These are phyloP conservation scores for Eupeodes latifasciatus DNA, from an alignment of 2,888 invertebrate genomes.

Conservation along the genomic window DNA sequence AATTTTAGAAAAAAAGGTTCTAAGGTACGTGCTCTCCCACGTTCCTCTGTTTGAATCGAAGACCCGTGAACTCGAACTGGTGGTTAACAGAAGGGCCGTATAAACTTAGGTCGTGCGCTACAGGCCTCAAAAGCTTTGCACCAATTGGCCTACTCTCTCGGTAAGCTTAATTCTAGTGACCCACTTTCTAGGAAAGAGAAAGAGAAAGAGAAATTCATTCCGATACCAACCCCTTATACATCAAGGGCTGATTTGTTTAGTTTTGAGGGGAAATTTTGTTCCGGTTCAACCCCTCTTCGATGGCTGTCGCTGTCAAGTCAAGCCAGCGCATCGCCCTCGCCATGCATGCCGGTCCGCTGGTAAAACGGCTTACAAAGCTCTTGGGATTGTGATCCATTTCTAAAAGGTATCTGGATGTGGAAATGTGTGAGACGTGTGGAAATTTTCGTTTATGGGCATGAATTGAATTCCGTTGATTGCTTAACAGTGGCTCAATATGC, in stretches of 20 bases:
- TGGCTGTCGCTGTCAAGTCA: slow-evolving; percentile 1
- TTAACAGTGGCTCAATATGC: slow-evolving; percentile 71
- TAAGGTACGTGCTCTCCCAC: neutral
- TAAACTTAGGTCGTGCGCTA: slow-evolving; percentile 47
- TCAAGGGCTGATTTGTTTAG: slow-evolving; percentile 38
- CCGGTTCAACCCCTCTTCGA: slow-evolving; percentile 23
- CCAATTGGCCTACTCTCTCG: slow-evolving; percentile 60
- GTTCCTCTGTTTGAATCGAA: slow-evolving; percentile 39
- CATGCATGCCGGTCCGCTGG: slow-evolving; percentile 17
- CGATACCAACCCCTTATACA: neutral
- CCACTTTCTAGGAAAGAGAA: slow-evolving; percentile 47
- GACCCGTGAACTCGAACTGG: slow-evolving; percentile 40
- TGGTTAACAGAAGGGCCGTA: slow-evolving; percentile 14
- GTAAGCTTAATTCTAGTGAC: slow-evolving; percentile 48
- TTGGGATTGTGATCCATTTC: slow-evolving; percentile 60
- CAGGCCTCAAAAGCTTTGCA: slow-evolving; percentile 45
- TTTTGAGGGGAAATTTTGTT: slow-evolving; percentile 17
- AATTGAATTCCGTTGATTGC: slow-evolving; percentile 74
- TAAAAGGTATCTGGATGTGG: slow-evolving; percentile 22
- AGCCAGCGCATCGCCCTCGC: neutral
- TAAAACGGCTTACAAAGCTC: slow-evolving; percentile 66
- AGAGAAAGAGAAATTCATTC: slow-evolving; percentile 56
- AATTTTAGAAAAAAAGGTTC: slow-evolving; percentile 21
- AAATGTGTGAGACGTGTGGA: slow-evolving; percentile 54
- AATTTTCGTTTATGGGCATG: slow-evolving; percentile 63